Conservation (phyloP, 1,140 invertebrate genomes). For the Tetramorium parvispinum region DNA sequence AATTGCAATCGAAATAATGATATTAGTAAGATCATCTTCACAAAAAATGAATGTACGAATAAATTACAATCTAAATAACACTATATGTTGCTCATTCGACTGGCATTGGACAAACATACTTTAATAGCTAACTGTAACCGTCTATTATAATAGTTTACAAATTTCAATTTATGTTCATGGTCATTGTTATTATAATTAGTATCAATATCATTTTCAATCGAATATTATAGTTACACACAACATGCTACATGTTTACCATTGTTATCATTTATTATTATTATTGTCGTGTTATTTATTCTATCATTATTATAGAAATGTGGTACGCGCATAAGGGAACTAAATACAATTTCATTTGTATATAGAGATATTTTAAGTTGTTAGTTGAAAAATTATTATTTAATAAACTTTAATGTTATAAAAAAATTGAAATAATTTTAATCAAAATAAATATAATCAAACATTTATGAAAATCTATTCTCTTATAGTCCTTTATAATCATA, state of each 20-base stretch:
- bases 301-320: background rate
- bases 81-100: background rate
- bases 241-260: constrained; percentile 10
- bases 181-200: constrained; percentile 51
- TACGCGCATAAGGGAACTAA: background rate
- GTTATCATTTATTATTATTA: constrained; percentile 4
- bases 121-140: constrained; percentile 34
- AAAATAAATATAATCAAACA: background rate
- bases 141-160: constrained; percentile 36
- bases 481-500: background rate
- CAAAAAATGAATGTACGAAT: background rate
- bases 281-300: background rate
- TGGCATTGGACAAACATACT: constrained; percentile 29
- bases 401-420: background rate
- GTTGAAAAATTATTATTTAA: background rate
- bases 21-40: background rate
- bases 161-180: constrained; percentile 48
- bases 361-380: background rate
- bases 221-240: constrained; percentile 26
- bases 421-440: background rate
- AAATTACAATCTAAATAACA: background rate
- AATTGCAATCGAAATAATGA: background rate
- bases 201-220: constrained; percentile 43
- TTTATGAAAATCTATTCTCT: background rate
- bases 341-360: background rate